Conservation (phyloP, 2,113 vertebrate species). For the Lampris megalopsis region DNA sequence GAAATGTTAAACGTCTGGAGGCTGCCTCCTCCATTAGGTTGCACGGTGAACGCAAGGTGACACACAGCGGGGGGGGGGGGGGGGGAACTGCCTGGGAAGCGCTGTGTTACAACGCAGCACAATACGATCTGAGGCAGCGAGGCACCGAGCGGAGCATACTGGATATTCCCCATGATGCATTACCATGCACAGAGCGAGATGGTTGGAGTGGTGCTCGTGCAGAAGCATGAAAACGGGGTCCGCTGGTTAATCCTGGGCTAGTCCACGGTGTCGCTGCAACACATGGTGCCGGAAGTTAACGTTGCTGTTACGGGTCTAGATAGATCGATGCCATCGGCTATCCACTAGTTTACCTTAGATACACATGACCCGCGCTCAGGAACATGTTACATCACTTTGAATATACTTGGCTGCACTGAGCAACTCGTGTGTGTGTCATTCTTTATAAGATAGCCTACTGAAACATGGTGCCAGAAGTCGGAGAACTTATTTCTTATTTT, state of each 20-base stretch:
- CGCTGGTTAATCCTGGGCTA: conserved; percentile 13
- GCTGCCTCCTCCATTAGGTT: conserved; percentile 29
- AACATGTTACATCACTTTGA: too few relatives aligned
- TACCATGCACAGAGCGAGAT: conserved; percentile 33
- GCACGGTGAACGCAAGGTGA: conserved; percentile 5
- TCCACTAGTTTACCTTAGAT: too few relatives aligned
- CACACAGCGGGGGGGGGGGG: conserved; percentile 20
- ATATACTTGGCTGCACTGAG: too few relatives aligned
- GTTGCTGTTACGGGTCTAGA: too few relatives aligned
- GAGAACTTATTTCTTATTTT: too few relatives aligned
- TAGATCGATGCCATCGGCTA: too few relatives aligned
- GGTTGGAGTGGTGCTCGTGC: conserved; percentile 34
- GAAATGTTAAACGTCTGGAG: conserved; percentile 21
- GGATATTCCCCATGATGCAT: conserved; percentile 50
- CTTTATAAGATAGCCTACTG: too few relatives aligned
- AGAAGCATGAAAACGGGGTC: conserved; percentile 47
- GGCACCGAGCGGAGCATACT: conserved; percentile 43
- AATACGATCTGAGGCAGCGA: conserved; percentile 29
- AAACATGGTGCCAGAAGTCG: too few relatives aligned
- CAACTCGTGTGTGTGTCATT: too few relatives aligned
- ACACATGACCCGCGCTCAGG: too few relatives aligned
- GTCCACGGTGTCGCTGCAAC: conserved; percentile 26
- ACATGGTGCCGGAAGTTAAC: too few relatives aligned
- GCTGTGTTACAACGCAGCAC: conserved; percentile 13
- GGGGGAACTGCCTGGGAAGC: background rate